Percentiles rank a stretch among this genome's conserved stretches.
phyloP scores from a whole-genome alignment of 1,140 invertebrate genomes.

The Babylonia areolata region DNA sequence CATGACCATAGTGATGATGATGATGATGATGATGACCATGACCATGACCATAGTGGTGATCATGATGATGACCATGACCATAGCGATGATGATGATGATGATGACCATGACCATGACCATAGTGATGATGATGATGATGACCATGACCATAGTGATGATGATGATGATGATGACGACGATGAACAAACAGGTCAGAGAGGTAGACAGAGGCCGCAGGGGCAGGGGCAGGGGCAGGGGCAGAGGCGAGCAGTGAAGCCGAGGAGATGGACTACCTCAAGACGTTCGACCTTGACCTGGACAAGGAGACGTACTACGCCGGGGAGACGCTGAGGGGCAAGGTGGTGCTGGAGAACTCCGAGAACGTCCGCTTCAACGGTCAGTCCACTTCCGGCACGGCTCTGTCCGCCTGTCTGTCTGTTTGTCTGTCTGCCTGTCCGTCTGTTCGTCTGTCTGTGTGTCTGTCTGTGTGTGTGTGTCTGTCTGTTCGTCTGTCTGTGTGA shows the following conservation, averaged over 20 bases:
- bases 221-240: no score
- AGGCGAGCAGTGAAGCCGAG: no score
- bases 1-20: not conserved
- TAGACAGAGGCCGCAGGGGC: no score
- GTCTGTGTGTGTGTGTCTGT: no score
- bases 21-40: not conserved
- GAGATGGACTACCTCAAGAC: conserved; percentile 86
- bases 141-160: not conserved
- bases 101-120: not conserved
- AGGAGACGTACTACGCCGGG: conserved; percentile 87
- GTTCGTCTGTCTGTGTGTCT: no score
- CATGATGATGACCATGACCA: not conserved
- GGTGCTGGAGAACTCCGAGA: conserved; percentile 85
- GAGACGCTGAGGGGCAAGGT: conserved; percentile 84
- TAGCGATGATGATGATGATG: not conserved
- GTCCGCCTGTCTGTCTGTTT: not conserved
- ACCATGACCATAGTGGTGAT: not conserved
- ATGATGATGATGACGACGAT: no score
- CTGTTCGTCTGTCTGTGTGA: no score
- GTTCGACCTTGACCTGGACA: conserved; percentile 87
- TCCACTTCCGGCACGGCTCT: conserved; percentile 14
- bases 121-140: not conserved
- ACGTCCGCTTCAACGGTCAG: conserved; percentile 87
- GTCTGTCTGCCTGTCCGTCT: not conserved
- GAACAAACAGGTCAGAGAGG: no score